Percentiles rank a stretch among this genome's conserved stretches.
phyloP scores from a whole-genome alignment of 1,140 invertebrate genomes.

The Drosophila ambigua region DNA sequence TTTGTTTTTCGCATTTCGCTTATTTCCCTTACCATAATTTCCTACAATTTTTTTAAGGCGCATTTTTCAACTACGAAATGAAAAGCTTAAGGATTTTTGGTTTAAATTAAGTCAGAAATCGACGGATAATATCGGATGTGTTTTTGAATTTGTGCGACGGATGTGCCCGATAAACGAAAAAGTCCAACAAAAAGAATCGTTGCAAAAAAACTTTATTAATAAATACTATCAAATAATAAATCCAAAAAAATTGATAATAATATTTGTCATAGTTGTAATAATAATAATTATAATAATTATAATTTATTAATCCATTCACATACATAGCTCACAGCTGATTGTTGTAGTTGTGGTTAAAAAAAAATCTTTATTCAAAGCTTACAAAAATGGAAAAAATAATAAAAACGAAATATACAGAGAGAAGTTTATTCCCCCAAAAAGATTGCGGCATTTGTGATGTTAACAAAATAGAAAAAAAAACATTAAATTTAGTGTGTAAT shows the following conservation, averaged over 20 bases:
- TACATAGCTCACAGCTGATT: slow-evolving; percentile 74
- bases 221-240: slow-evolving; percentile 73
- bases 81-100: slow-evolving; percentile 2
- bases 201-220: slow-evolving; percentile 80
- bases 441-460: slow-evolving; percentile 53
- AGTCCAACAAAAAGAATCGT: slow-evolving; percentile 29
- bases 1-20: slow-evolving; percentile 12
- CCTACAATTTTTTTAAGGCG: slow-evolving; percentile 62
- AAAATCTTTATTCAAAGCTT: slow-evolving; percentile 18
- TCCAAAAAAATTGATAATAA: slow-evolving; percentile 49
- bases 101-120: slow-evolving; percentile 22
- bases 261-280: slow-evolving; percentile 61
- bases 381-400: slow-evolving; percentile 12
- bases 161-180: slow-evolving; percentile 15
- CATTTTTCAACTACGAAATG: slow-evolving; percentile 54
- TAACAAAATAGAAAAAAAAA: slow-evolving; percentile 17
- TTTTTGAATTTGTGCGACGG: slow-evolving; percentile 9
- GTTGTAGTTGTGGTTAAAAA: slow-evolving; percentile 37
- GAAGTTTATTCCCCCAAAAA: slow-evolving; percentile 11
- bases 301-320: slow-evolving; percentile 61
- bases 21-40: slow-evolving; percentile 36
- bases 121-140: slow-evolving; percentile 34
- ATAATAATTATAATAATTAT: slow-evolving; percentile 46
- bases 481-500: too few relatives aligned
- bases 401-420: slow-evolving; percentile 17